A percentile compares a stretch with the other conserved stretches of the same genome.
phyloP scores from a whole-genome alignment of 2,888 invertebrate genomes.

The Callyntrura sp. region DNA sequence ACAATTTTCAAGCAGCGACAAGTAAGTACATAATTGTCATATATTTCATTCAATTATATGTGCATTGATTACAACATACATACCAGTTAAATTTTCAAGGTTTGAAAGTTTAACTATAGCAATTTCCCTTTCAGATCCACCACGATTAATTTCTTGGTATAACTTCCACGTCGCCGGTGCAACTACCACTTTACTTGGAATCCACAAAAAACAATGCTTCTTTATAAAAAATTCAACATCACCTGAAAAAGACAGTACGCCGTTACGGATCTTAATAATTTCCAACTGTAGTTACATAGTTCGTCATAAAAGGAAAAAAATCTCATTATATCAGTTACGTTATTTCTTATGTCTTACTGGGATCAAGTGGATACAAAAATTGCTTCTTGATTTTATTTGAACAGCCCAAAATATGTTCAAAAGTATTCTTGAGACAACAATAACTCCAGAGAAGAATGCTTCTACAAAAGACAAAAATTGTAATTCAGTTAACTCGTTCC shows the following conservation, averaged over 20 bases:
- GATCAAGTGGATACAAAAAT: slow-evolving; percentile 74
- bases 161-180: slow-evolving; percentile 72
- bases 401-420: slow-evolving; percentile 22
- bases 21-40: too few species aligned
- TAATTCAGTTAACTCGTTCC: background rate
- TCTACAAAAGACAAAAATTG: background rate
- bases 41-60: too few species aligned
- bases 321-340: background rate
- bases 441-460: slow-evolving; percentile 16
- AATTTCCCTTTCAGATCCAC: slow-evolving; percentile 62
- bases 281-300: too few species aligned
- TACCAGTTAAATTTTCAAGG: slow-evolving; percentile 63
- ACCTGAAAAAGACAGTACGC: background rate
- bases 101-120: slow-evolving; percentile 71
- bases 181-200: slow-evolving; percentile 33
- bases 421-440: slow-evolving; percentile 4
- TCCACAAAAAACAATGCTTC: slow-evolving; percentile 54
- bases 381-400: background rate
- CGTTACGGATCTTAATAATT: too few species aligned
- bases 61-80: background rate
- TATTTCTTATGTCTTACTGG: slow-evolving; percentile 67
- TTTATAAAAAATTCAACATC: slow-evolving; percentile 64
- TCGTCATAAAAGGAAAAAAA: background rate
- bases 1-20: too few species aligned
- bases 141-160: slow-evolving; percentile 67